A percentile compares a stretch with the other conserved stretches of the same genome.
phyloP scores from a whole-genome alignment of 2,888 invertebrate genomes.

The Tridacna crocea region DNA sequence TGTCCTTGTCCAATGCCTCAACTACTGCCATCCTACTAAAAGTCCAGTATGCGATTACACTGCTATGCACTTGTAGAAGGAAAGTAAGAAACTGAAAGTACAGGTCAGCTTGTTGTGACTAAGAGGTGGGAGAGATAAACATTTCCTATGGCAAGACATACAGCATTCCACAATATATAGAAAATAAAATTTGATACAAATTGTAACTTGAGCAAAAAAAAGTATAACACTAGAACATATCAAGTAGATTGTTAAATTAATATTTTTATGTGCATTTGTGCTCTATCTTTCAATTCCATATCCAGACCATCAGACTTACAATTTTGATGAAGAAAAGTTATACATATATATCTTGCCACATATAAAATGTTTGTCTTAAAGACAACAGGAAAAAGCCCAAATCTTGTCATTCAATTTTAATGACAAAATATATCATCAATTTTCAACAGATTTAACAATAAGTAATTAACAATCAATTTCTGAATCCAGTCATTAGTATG shows the following conservation, averaged over 20 bases:
- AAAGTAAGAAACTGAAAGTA: too few species aligned
- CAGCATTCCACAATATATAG: slow-evolving; percentile 10
- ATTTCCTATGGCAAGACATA: slow-evolving; percentile 55
- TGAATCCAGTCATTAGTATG: too few species aligned
- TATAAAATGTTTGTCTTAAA: slow-evolving; percentile 43
- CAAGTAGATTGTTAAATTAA: not conserved
- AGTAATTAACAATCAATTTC: too few species aligned
- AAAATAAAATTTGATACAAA: slow-evolving; percentile 23
- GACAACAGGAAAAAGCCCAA: slow-evolving; percentile 33
- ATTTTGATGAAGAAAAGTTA: not conserved
- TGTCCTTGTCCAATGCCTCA: too few species aligned
- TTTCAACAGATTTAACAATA: slow-evolving; percentile 14
- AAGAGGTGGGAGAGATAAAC: slow-evolving; percentile 33
- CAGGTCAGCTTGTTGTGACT: too few species aligned
- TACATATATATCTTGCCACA: slow-evolving; percentile 54
- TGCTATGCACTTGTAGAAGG: too few species aligned
- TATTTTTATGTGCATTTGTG: slow-evolving; percentile 19
- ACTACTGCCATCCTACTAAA: too few species aligned
- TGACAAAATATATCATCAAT: slow-evolving; percentile 45
- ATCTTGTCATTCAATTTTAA: slow-evolving; percentile 34
- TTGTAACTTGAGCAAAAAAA: not conserved
- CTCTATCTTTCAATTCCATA: slow-evolving; percentile 1
- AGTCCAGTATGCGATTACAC: too few species aligned
- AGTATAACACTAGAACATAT: not conserved
- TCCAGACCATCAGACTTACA: not conserved